These are phyloP conservation scores for Phrynocephalus versicolor DNA, from an alignment of 2,113 vertebrate species.

Conservation along the genomic window DNA sequence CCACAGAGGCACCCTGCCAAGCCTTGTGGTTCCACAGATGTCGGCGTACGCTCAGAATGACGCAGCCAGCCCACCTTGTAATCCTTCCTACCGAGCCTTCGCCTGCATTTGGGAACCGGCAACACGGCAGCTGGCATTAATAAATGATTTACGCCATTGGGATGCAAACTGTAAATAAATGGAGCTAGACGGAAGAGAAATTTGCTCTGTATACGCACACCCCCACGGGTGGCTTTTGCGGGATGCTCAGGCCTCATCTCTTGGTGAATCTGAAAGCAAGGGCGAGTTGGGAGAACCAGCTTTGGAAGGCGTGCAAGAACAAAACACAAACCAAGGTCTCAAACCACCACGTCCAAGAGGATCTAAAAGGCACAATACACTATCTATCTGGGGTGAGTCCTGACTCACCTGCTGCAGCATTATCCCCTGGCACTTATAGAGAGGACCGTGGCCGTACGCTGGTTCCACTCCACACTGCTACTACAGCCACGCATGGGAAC, in stretches of 20 bases:
- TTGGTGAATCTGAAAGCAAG: not conserved
- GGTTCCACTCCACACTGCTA: too few species aligned
- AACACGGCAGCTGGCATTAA: conserved; percentile 44
- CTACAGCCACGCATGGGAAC: too few species aligned
- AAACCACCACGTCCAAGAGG: too few species aligned
- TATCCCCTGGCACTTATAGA: too few species aligned
- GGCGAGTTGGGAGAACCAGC: not conserved
- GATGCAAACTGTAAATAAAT: conserved; percentile 17
- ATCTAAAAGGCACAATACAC: too few species aligned
- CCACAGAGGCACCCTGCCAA: not conserved
- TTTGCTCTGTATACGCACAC: conserved; percentile 9
- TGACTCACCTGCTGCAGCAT: not conserved
- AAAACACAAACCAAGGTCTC: too few species aligned
- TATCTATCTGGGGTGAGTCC: not conserved
- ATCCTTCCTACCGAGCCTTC: conserved; percentile 25
- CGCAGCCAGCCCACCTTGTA: not conserved
- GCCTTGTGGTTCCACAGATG: not conserved
- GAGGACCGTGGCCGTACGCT: too few species aligned
- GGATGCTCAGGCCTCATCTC: not conserved
- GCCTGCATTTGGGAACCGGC: conserved; percentile 10
- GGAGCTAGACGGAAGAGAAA: conserved; percentile 22
- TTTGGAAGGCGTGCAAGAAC: not conserved
- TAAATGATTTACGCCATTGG: not conserved
- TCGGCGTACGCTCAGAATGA: not conserved
- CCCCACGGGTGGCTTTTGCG: not conserved